phyloP scores from a whole-genome alignment of 2,797 vertebrate species.

The Anabacerthia variegaticeps region DNA sequence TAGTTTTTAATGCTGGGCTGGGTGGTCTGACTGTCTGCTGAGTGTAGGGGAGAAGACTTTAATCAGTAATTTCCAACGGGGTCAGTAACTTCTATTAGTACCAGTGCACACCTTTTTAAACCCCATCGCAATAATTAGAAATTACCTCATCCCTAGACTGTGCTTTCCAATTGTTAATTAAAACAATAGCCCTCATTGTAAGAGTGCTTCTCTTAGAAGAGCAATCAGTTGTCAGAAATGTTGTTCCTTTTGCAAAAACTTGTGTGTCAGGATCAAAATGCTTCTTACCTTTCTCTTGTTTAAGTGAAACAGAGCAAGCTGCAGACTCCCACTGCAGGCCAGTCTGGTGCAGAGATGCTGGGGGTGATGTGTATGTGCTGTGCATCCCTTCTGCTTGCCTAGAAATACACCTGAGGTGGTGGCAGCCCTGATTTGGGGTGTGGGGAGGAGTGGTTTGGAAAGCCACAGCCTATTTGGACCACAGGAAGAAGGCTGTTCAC shows the following conservation, averaged over 20 bases:
- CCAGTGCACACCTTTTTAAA: not conserved
- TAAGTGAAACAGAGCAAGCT: not conserved
- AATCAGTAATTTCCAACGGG: not conserved
- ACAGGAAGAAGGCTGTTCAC: not conserved
- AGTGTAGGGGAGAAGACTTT: not conserved
- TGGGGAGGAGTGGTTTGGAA: not conserved
- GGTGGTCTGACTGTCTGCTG: not conserved
- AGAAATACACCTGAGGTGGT: not conserved
- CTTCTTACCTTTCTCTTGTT: not conserved
- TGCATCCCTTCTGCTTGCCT: not conserved
- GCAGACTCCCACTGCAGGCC: not conserved
- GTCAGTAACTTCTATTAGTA: not conserved
- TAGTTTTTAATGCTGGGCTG: not conserved
- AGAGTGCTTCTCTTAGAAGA: not conserved
- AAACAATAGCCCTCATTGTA: not conserved
- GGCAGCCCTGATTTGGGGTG: not conserved
- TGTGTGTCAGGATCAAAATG: not conserved
- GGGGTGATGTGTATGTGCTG: not conserved
- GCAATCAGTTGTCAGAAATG: not conserved
- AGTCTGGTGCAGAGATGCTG: not conserved
- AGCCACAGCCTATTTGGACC: not conserved
- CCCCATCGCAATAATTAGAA: not conserved
- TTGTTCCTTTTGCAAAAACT: not conserved
- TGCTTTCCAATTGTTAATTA: slow-evolving; percentile 14
- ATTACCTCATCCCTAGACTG: not conserved